Base-by-base conservation (phyloP, 1,140 invertebrate species). In the Drosophila erecta region DNA sequence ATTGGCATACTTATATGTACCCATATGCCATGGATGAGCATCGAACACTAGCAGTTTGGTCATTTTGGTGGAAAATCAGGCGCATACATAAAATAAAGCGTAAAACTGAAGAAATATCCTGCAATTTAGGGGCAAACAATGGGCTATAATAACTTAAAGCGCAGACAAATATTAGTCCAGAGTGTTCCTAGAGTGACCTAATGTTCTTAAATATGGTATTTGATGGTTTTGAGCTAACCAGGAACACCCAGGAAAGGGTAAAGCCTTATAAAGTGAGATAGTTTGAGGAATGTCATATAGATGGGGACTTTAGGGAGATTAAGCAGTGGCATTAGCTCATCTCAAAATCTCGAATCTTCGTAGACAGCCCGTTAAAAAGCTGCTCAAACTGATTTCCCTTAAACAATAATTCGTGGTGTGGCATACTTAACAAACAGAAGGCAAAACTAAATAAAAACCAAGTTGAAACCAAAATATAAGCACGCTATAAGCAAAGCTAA, bases 361-460 rank as follows among this genome's bases (percentile, higher is more conserved):
- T 50, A 24, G 27, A 6, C 27, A 50, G 24, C 47, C 24, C n/a
- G n/a, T 33, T 30, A 17, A 30, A 11, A 49, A 27, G 41, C 56
- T 56, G 51, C 59, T 55, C 51, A 40, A 53, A n/a, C 24, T 33
- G 17, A 74, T 61, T 57, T 17, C 8, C 12, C 20, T 35, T 53
- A 75, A 75, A 75, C 72, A 75, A 75, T 75, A 75, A 75, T 85
- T 85, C 78, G 81, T 85, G 83, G 81, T 85, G 83, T 85, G 81
- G 78, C 72, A 58, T 57, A 71, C 46, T 43, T 50, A 24, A 11
- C 8, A 40, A 56, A 58, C 20, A 38, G 22, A 56, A 59, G 24
- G 37, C 27, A 53, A 70, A 75, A 75, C 22, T 22, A 51, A 79
- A 60, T 54, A 37, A 49, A 44, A 81, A 56, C 41, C 24, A 66